These are phyloP conservation scores for Sympetrum striolatum DNA, from an alignment of 2,888 invertebrate genomes.

Conservation along the genomic window DNA sequence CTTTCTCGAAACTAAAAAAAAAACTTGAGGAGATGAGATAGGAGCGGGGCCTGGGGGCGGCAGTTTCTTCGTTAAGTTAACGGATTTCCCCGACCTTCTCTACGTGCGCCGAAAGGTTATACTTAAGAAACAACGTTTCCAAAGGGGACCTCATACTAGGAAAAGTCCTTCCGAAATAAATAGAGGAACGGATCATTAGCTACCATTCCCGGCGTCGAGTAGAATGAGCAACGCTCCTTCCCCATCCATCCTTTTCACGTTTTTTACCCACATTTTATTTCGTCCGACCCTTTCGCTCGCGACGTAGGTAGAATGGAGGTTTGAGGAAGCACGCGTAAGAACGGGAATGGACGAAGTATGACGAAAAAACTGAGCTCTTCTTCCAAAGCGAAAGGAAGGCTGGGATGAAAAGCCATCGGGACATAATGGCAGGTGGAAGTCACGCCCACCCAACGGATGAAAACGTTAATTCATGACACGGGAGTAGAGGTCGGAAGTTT, in stretches of 20 bases:
- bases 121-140: not conserved
- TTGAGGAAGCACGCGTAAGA: not conserved
- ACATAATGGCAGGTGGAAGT: not conserved
- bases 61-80: slow-evolving; percentile 25
- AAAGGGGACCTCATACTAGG: not conserved
- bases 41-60: not conserved
- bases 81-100: not conserved
- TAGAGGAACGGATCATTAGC: slow-evolving; percentile 10
- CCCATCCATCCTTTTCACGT: not conserved
- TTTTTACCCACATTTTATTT: not conserved
- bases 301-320: not conserved
- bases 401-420: not conserved
- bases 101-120: slow-evolving; percentile 22
- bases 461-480: slow-evolving; percentile 11
- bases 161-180: not conserved
- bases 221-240: not conserved
- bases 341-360: not conserved
- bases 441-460: not conserved
- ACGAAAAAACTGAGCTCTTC: not conserved
- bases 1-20: not conserved
- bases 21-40: not conserved
- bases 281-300: not conserved
- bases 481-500: not conserved
- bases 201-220: not conserved
- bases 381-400: not conserved